A percentile compares a stretch with the other conserved stretches of the same genome.
Evolutionary conservation across 2,888 invertebrate genomes (phyloP).

Genomic region (Lycaena phlaeas): DNA sequence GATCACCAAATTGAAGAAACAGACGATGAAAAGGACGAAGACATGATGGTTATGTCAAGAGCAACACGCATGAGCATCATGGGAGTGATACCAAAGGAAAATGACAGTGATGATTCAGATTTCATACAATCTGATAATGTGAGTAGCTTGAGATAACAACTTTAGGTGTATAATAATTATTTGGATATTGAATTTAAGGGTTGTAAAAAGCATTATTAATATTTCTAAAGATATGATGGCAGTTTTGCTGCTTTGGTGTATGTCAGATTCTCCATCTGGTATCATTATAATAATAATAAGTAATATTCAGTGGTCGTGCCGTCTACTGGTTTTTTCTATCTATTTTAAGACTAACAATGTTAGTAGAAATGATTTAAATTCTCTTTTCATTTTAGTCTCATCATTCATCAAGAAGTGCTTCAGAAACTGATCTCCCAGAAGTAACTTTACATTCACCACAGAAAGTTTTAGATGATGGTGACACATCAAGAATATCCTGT

Average conservation of each 20-base stretch:
- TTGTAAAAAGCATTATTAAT: too few relatives aligned
- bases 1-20: slow-evolving; percentile 9
- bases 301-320: too few relatives aligned
- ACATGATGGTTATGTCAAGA: slow-evolving; percentile 56
- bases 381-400: slow-evolving; percentile 12
- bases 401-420: slow-evolving; percentile 15
- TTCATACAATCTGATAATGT: slow-evolving; percentile 63
- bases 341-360: too few relatives aligned
- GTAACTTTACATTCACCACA: slow-evolving; percentile 16
- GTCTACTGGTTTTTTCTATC: too few relatives aligned
- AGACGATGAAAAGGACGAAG: slow-evolving; percentile 32
- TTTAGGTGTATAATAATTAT: too few relatives aligned
- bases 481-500: slow-evolving; percentile 36
- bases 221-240: too few relatives aligned
- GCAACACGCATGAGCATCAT: slow-evolving; percentile 67
- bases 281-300: too few relatives aligned
- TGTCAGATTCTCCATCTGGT: too few relatives aligned
- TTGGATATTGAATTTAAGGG: too few relatives aligned
- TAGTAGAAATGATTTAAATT: too few relatives aligned
- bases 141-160: too few relatives aligned
- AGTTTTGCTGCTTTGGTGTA: too few relatives aligned
- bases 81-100: slow-evolving; percentile 50
- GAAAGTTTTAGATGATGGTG: slow-evolving; percentile 16
- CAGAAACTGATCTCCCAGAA: slow-evolving; percentile 8
- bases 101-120: slow-evolving; percentile 55